These are phyloP conservation scores for Poeciliopsis presidionis DNA, from an alignment of 2,797 vertebrate species.

Conservation along the genomic window DNA sequence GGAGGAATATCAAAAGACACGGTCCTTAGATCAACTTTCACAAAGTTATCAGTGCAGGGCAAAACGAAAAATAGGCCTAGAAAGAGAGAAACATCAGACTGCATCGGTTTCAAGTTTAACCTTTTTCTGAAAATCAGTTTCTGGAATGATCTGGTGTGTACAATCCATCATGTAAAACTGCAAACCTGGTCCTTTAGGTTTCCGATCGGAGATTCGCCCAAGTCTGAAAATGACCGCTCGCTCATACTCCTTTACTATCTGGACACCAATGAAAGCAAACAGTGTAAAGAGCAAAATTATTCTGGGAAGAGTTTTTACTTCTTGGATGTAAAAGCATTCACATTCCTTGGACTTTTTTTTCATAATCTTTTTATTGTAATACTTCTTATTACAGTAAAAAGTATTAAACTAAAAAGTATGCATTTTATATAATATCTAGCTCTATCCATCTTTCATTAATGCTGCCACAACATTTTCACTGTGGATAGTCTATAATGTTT, in stretches of 20 bases:
- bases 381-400: neutral
- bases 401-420: neutral
- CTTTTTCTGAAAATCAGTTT: neutral
- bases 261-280: slow-evolving; percentile 16
- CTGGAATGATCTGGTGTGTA: neutral
- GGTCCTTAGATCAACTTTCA: slow-evolving; percentile 81
- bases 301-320: neutral
- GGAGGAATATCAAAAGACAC: slow-evolving; percentile 83
- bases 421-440: neutral
- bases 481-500: neutral
- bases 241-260: slow-evolving; percentile 84
- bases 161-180: neutral
- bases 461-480: neutral
- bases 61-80: slow-evolving; percentile 81
- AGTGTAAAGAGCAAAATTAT: neutral
- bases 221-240: slow-evolving; percentile 83
- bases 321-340: neutral
- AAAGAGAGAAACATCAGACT: neutral
- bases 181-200: slow-evolving; percentile 83
- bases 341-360: neutral
- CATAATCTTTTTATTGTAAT: neutral
- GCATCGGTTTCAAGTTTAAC: neutral
- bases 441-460: neutral
- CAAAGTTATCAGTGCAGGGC: slow-evolving; percentile 80
- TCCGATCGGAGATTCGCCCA: slow-evolving; percentile 77